Conservation (phyloP, 1,140 invertebrate species). For the Ceratitis capitata region DNA sequence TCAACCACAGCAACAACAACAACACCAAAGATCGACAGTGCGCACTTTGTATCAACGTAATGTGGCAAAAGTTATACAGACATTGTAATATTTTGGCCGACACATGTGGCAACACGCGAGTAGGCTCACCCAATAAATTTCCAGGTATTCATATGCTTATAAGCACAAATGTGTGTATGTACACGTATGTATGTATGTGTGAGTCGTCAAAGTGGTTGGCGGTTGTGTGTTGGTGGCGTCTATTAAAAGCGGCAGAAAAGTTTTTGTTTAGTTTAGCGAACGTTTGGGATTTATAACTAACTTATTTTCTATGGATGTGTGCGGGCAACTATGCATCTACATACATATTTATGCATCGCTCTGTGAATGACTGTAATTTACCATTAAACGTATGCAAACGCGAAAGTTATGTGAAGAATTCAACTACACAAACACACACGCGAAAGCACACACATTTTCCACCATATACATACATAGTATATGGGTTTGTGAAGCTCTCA, state of each 20-base stretch:
- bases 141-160: neutral
- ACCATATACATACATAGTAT: neutral
- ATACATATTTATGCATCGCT: neutral
- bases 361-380: neutral
- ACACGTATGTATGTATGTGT: neutral
- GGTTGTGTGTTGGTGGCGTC: neutral
- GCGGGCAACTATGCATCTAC: neutral
- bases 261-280: conserved; percentile 8
- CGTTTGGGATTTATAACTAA: conserved; percentile 35
- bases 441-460: too few relatives aligned
- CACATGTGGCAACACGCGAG: neutral
- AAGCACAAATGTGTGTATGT: neutral
- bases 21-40: neutral
- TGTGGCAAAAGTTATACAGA: conserved; percentile 21
- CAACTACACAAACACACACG: neutral
- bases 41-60: neutral
- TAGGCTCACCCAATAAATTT: neutral
- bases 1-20: neutral
- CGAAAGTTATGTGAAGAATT: neutral
- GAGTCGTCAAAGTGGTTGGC: neutral
- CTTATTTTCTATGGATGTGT: conserved; percentile 7
- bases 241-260: conserved; percentile 27
- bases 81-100: neutral
- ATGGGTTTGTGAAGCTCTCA: neutral
- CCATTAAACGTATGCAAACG: neutral